Conservation (phyloP, 2,797 vertebrate species). For the Poecile montanus region DNA sequence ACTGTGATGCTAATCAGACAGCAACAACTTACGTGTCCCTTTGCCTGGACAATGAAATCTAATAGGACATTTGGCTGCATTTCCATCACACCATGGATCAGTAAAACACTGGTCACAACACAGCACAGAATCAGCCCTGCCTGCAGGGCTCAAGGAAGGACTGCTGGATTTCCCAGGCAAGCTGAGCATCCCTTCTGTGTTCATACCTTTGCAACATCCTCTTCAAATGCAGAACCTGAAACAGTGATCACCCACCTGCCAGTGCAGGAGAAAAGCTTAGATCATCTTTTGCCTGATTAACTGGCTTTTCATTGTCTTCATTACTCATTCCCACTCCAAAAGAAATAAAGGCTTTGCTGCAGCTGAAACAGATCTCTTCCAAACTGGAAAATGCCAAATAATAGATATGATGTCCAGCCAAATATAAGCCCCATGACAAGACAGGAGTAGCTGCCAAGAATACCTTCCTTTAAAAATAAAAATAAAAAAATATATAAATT, state of each 20-base stretch:
- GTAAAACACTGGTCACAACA: not conserved
- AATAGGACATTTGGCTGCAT: not conserved
- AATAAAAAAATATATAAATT: no score
- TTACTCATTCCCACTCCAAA: not conserved
- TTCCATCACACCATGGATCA: not conserved
- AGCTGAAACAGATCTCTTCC: not conserved
- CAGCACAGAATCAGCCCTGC: not conserved
- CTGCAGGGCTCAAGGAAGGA: not conserved
- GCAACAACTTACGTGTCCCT: not conserved
- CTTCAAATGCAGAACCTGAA: not conserved
- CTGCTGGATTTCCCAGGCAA: not conserved
- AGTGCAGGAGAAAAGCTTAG: fast-evolving
- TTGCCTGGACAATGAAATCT: not conserved
- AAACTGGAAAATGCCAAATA: not conserved
- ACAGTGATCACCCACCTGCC: fast-evolving
- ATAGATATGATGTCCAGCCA: not conserved
- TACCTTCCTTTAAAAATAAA: fast-evolving
- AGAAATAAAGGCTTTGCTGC: not conserved
- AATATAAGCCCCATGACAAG: not conserved
- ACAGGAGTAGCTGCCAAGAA: not conserved
- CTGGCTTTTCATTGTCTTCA: not conserved
- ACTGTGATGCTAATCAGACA: not conserved
- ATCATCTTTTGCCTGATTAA: not conserved
- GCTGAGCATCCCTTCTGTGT: not conserved
- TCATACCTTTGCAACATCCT: fast-evolving